phyloP scores from a whole-genome alignment of 2,888 invertebrate genomes.

The Sinopyrophorus schimmeli region DNA sequence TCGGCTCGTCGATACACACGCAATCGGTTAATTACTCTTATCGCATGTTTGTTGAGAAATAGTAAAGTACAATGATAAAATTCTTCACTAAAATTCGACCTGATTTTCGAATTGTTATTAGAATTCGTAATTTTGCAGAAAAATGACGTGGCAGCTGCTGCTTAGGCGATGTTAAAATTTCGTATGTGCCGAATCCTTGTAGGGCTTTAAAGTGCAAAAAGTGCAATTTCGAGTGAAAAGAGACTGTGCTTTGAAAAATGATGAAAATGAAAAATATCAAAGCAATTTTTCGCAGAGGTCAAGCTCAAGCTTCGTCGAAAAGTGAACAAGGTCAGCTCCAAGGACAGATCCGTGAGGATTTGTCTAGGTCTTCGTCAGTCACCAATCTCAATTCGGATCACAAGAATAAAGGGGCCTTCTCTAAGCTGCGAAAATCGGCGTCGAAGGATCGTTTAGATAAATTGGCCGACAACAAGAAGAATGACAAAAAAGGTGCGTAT shows the following conservation, averaged over 20 bases:
- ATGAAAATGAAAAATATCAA: slow-evolving; percentile 87
- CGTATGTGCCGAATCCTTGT: neutral
- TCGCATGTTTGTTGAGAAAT: too few species aligned
- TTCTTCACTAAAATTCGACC: neutral
- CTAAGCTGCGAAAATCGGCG: slow-evolving; percentile 55
- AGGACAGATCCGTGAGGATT: slow-evolving; percentile 42
- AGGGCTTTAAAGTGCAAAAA: neutral
- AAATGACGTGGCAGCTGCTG: neutral
- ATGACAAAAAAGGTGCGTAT: slow-evolving; percentile 46
- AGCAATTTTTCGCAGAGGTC: slow-evolving; percentile 89
- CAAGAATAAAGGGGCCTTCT: slow-evolving; percentile 57
- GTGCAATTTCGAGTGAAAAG: neutral
- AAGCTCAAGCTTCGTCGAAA: slow-evolving; percentile 57
- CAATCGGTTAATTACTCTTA: too few species aligned
- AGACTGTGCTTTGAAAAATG: slow-evolving; percentile 37
- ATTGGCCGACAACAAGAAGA: slow-evolving; percentile 42
- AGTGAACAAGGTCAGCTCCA: slow-evolving; percentile 54
- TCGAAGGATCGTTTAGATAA: slow-evolving; percentile 50
- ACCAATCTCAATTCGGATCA: slow-evolving; percentile 68
- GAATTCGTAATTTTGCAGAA: neutral
- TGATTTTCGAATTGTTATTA: slow-evolving; percentile 1
- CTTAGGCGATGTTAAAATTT: neutral
- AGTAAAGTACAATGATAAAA: too few species aligned
- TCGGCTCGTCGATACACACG: too few species aligned
- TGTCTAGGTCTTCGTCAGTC: slow-evolving; percentile 67